phyloP scores from a whole-genome alignment of 2,113 vertebrate genomes.

The Argyrosomus japonicus region DNA sequence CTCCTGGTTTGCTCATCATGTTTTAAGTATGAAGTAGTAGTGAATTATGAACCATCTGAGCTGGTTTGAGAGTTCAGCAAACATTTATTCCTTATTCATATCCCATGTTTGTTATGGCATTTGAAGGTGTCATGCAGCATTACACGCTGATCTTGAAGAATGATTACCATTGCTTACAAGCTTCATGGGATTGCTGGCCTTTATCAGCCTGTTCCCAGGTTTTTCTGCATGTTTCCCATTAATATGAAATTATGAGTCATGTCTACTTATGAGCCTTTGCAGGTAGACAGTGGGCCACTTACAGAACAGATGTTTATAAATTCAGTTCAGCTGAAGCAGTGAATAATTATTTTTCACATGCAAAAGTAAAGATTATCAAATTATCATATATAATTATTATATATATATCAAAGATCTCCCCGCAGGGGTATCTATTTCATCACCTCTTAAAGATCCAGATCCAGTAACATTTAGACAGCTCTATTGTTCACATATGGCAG shows the following conservation, averaged over 20 bases:
- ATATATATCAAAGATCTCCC: no score
- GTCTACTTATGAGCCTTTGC: not conserved
- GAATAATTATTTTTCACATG: no score
- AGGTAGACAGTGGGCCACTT: not conserved
- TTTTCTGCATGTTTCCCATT: not conserved
- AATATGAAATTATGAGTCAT: not conserved
- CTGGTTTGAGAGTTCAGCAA: slow-evolving; percentile 1
- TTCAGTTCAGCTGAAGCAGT: not conserved
- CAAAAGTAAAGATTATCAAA: no score
- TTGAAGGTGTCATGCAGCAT: not conserved
- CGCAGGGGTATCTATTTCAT: no score
- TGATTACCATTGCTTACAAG: not conserved
- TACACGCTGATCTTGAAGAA: not conserved
- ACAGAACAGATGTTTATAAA: not conserved
- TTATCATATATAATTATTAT: no score
- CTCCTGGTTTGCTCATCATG: not conserved
- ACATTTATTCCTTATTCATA: slow-evolving; percentile 10
- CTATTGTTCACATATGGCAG: no score
- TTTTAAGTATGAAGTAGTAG: slow-evolving; percentile 29
- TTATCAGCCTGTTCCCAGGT: not conserved
- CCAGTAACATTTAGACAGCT: no score
- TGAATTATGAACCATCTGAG: slow-evolving; percentile 19
- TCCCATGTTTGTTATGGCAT: not conserved
- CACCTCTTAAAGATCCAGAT: no score
- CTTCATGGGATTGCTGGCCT: not conserved